Conservation (phyloP, 2,797 vertebrate species). For the Gouania willdenowi region DNA sequence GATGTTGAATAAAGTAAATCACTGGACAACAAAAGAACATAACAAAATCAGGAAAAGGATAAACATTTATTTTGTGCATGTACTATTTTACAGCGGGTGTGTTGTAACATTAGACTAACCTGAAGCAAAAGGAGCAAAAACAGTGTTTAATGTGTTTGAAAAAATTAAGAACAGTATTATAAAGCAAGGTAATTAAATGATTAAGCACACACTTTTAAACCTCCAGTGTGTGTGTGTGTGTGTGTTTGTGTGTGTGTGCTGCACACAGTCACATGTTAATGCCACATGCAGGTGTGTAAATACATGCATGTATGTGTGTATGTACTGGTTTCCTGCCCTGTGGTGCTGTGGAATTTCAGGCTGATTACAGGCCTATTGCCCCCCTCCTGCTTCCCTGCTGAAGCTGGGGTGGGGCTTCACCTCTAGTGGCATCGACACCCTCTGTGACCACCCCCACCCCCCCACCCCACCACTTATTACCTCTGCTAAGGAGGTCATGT, state of each 20-base stretch:
- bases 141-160: no score
- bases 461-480: slow-evolving; percentile 45
- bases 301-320: not conserved
- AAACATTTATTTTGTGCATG: no score
- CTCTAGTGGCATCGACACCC: slow-evolving; percentile 36
- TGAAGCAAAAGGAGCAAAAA: no score
- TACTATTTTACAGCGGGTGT: no score
- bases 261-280: slow-evolving; percentile 11
- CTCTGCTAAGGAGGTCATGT: no score
- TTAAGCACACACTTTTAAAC: no score
- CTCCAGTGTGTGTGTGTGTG: not conserved
- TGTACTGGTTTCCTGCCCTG: slow-evolving; percentile 50
- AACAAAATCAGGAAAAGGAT: no score
- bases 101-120: no score
- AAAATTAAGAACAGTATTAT: no score
- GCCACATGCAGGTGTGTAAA: not conserved
- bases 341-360: slow-evolving; percentile 41
- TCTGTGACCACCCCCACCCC: slow-evolving; percentile 21
- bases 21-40: no score
- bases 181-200: no score
- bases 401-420: slow-evolving; percentile 42
- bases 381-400: slow-evolving; percentile 41
- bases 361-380: slow-evolving; percentile 34
- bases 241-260: not conserved
- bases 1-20: no score